Evolutionary conservation across 1,140 invertebrate species (phyloP), one percentile per base, ranked within the genome.

Genomic region (Orussus abietinus): DNA sequence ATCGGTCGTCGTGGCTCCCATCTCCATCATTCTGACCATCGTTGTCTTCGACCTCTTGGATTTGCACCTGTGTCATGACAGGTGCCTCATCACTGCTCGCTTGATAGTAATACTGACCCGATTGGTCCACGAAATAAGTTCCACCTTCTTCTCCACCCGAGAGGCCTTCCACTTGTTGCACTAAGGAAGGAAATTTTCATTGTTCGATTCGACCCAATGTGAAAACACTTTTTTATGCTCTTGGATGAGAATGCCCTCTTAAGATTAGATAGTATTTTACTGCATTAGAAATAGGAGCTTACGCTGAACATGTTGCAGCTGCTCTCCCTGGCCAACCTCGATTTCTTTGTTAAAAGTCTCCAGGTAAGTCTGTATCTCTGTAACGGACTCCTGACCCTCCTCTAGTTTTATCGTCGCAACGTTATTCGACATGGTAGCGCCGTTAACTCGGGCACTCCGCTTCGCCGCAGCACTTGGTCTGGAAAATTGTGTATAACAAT

Each of bases 341-440:
- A 91, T 90, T 67, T 91, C 88, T 58, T 90, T 90, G 55, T 92
- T 88, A 59, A 91, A 90, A 3, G 85, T 86, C 38, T 84, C 86
- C 28, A 92, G 69, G 55, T 91, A 91, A 38, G 85, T 85, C 54
- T 91, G 87, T 51, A 90, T 86, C 50, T 88, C 86, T 19, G 80
- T 83, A 10, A 86, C 81, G 46, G 69, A 72, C 56, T 74, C 71
- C 46, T 72, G 71, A 19, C 59, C 64, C 3, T 68, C 69, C 48
- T 74, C 71, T 31, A 72, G 42, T 18, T 74, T 74, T 51, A 74
- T 70, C 2, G 67, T 59, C 11, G 68, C 56, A 37, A 71, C 57
- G 41, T 71, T 69, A 40, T 51, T 51, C 42, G 68, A 56, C 71
- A 74, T 74, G 47, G 45, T 66, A 47, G 49, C 31, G 51, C 21